These are phyloP conservation scores for Bhutanitis thaidina DNA, from an alignment of 2,888 invertebrate species.

Conservation along the genomic window DNA sequence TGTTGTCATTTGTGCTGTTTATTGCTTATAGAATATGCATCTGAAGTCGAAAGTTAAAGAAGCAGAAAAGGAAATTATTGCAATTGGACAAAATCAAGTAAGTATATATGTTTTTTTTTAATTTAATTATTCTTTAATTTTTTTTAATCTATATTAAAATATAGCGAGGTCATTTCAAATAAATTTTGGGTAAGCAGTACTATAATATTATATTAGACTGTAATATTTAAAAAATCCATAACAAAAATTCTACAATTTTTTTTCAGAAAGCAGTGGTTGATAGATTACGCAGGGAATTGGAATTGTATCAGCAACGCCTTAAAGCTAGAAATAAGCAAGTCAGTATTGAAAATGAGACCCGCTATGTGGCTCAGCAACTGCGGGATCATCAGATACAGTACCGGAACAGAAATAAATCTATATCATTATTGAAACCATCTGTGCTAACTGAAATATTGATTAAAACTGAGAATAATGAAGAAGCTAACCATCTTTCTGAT, in stretches of 20 bases:
- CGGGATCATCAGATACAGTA: constrained; percentile 65
- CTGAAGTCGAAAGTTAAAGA: constrained; percentile 77
- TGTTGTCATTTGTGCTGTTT: constrained; percentile 13
- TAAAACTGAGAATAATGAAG: constrained; percentile 58
- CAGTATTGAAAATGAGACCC: constrained; percentile 66
- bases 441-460: constrained; percentile 71
- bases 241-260: too few species aligned
- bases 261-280: constrained; percentile 79
- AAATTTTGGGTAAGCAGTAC: too few species aligned
- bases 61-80: constrained; percentile 79
- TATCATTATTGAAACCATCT: constrained; percentile 68
- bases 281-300: constrained; percentile 76
- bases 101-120: constrained; percentile 29
- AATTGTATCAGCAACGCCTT: constrained; percentile 72
- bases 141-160: too few species aligned
- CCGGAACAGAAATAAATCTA: constrained; percentile 50
- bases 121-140: neutral
- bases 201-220: too few species aligned
- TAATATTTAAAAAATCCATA: too few species aligned
- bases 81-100: constrained; percentile 81
- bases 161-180: too few species aligned
- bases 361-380: constrained; percentile 66
- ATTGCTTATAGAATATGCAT: constrained; percentile 68
- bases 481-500: constrained; percentile 53
- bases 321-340: constrained; percentile 66